phyloP scores from a whole-genome alignment of 2,113 vertebrate genomes.

The Trachemys scripta region DNA sequence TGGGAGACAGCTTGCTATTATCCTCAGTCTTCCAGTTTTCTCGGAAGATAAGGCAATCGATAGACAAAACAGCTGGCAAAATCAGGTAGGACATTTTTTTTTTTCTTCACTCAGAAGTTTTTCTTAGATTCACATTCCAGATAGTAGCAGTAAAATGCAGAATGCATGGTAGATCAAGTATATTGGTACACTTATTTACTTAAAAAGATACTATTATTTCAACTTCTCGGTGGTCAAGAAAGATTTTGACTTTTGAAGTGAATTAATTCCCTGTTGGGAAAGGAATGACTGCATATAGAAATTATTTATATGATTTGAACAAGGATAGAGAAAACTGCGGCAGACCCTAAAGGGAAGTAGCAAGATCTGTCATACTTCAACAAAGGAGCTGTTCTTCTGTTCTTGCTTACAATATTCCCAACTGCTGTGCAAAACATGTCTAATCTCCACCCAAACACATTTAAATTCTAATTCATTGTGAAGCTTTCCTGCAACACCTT shows the following conservation, averaged over 20 bases:
- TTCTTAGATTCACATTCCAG: background rate
- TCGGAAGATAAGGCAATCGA: conserved; percentile 93
- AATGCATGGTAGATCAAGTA: background rate
- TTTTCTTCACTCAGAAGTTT: background rate
- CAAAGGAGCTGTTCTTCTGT: background rate
- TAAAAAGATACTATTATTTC: background rate
- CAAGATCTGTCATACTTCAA: background rate
- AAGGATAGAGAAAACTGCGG: background rate
- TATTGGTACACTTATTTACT: background rate
- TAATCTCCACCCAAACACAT: background rate
- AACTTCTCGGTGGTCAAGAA: background rate
- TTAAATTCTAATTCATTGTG: background rate
- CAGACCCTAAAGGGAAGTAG: background rate
- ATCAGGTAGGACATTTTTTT: conserved; percentile 86
- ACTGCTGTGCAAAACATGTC: background rate
- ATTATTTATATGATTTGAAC: background rate
- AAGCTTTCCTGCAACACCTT: background rate
- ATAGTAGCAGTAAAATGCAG: background rate
- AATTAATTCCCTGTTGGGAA: background rate
- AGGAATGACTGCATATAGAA: background rate
- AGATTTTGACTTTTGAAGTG: background rate
- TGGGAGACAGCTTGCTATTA: conserved; percentile 94
- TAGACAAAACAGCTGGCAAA: conserved; percentile 96
- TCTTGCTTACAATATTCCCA: background rate
- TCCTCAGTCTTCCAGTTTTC: conserved; percentile 97